These are phyloP conservation scores for Tipula vernalis DNA, from an alignment of 2,888 invertebrate genomes.

Conservation along the genomic window DNA sequence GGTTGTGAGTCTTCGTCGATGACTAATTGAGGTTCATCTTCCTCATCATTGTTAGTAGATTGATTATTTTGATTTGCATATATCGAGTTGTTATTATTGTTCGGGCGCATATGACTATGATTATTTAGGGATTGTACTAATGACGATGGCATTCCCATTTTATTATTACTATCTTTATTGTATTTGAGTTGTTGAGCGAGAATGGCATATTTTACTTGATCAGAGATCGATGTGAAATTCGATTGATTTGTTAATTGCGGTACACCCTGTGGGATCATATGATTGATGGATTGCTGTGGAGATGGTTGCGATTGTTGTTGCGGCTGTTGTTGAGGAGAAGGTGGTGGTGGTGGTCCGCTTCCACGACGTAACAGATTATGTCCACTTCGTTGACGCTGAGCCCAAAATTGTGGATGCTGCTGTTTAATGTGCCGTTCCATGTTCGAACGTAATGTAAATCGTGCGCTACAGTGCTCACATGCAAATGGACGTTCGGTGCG, in stretches of 20 bases:
- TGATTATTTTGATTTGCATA: conserved; percentile 11
- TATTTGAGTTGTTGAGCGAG: conserved; percentile 64
- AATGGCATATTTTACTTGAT: conserved; percentile 63
- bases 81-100: conserved; percentile 18
- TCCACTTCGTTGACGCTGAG: conserved; percentile 55
- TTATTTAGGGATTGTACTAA: not conserved
- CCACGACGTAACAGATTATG: conserved; percentile 36
- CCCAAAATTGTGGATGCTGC: conserved; percentile 85
- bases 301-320: conserved; percentile 15
- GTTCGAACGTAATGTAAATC: conserved; percentile 84
- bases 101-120: not conserved
- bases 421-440: conserved; percentile 93
- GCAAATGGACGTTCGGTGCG: conserved; percentile 83
- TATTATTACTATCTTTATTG: conserved; percentile 29
- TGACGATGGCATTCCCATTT: not conserved
- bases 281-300: conserved; percentile 28
- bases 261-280: conserved; percentile 17
- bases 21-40: conserved; percentile 39
- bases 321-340: conserved; percentile 17
- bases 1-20: conserved; percentile 32
- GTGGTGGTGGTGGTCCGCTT: conserved; percentile 19
- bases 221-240: conserved; percentile 37
- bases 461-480: conserved; percentile 80
- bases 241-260: conserved; percentile 7
- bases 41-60: conserved; percentile 32